Evolutionary conservation across 2,797 vertebrate species (phyloP), one percentile per base, ranked within the genome.

Genomic region (Platyrinchus mystaceus): DNA sequence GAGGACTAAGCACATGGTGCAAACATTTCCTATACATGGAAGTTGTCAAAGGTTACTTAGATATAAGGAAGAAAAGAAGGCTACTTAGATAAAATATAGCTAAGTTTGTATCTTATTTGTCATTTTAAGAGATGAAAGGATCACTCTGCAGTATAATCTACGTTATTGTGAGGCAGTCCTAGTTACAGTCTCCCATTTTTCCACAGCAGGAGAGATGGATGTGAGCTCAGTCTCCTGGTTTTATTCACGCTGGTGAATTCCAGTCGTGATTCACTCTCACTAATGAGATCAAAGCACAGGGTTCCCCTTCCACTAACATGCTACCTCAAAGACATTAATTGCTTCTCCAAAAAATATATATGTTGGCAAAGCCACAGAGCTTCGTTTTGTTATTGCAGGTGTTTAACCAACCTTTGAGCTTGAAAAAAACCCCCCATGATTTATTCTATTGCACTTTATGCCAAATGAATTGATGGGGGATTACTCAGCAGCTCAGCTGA

Each of bases 401-500:
- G 74, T 55, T 95, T 93, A 94, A 58, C 56, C 50, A 89, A 52
- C 49, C 47, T 87, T 78, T 90, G 76, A 93, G 52, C 55, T 70
- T 93, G 6, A 16, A 27, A 62, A 92, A 28, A 4, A 16, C 22
- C 3, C 6, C 44, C 6, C 37, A 5, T 39, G 34, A 66, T 71
- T 69, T 83, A 58, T 78, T 67, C 77, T 77, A 53, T 52, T 90
- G 23, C n/a, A 28, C 7, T 71, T 93, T 9, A 23, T 56, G 62
- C 43, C 75, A 89, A 39, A 44, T 12, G n/a, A 62, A 37, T 58
- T 2, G 3, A 6, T 77, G 74, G 52, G 59, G 47, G 59, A 32
- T 81, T 14, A 1, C n/a, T 68, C 23, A 85, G 19, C 44, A 30
- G 66, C 14, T 84, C 63, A 27, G 49, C 53, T 86, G 84, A 53